Conservation (phyloP, 1,140 invertebrate species). For the Tribolium castaneum region DNA sequence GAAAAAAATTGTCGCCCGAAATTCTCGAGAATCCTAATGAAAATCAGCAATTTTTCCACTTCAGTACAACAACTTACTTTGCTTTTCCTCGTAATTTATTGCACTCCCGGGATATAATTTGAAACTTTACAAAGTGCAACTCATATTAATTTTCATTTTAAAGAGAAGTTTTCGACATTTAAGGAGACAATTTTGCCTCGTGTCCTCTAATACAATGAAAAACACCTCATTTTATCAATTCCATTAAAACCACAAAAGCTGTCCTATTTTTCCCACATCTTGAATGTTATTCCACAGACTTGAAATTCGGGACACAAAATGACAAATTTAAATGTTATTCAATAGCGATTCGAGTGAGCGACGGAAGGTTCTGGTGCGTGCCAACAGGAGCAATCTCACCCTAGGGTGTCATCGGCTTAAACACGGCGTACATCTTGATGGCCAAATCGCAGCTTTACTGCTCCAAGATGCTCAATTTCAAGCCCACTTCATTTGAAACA, state of each 20-base stretch:
- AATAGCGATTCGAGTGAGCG: slow-evolving; percentile 51
- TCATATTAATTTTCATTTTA: slow-evolving; percentile 52
- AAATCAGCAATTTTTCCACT: slow-evolving; percentile 33
- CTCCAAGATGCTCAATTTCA: slow-evolving; percentile 56
- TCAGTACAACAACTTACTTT: slow-evolving; percentile 20
- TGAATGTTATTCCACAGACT: not conserved
- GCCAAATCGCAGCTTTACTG: slow-evolving; percentile 60
- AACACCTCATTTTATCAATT: not conserved
- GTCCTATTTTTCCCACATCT: not conserved
- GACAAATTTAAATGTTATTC: slow-evolving; percentile 55
- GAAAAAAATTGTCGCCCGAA: too few species aligned
- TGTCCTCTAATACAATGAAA: slow-evolving; percentile 7
- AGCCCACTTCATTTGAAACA: slow-evolving; percentile 55
- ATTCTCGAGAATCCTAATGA: not conserved
- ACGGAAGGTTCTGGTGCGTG: slow-evolving; percentile 55
- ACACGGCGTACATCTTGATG: slow-evolving; percentile 62
- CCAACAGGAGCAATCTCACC: slow-evolving; percentile 57
- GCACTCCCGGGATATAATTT: slow-evolving; percentile 46
- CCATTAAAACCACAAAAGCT: not conserved
- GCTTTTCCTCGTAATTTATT: slow-evolving; percentile 38
- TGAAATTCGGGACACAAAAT: slow-evolving; percentile 37
- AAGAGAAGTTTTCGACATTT: slow-evolving; percentile 49
- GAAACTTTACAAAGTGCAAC: slow-evolving; percentile 50
- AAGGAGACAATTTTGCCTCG: slow-evolving; percentile 40
- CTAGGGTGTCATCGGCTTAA: slow-evolving; percentile 60